Percentiles rank a stretch among this genome's conserved stretches.
These are phyloP conservation scores for Panonychus citri DNA, from an alignment of 1,140 invertebrate species.

Conservation along the genomic window DNA sequence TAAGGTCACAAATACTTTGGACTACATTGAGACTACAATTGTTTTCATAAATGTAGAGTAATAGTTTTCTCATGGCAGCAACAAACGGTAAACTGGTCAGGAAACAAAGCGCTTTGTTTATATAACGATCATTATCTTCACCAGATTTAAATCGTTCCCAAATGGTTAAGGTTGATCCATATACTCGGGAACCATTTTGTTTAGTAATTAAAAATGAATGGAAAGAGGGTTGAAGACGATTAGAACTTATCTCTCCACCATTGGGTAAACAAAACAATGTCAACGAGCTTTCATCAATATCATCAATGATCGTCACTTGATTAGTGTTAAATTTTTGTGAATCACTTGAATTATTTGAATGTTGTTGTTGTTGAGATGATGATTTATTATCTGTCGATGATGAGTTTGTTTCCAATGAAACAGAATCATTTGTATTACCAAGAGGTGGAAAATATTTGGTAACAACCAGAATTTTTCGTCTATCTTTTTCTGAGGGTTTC, in stretches of 20 bases:
- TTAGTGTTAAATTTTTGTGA: background rate
- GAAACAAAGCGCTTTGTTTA: background rate
- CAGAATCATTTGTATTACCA: background rate
- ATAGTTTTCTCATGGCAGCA: background rate
- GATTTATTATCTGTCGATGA: no score
- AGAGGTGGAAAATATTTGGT: background rate
- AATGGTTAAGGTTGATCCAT: constrained; percentile 32
- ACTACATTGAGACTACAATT: background rate
- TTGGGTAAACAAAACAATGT: constrained; percentile 8
- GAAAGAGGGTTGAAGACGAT: constrained; percentile 40
- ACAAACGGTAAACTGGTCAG: constrained; percentile 1
- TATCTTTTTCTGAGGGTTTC: background rate
- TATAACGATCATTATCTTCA: background rate
- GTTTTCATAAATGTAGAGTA: constrained; percentile 3
- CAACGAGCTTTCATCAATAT: constrained; percentile 10
- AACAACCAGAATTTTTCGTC: background rate
- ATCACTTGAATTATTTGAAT: background rate
- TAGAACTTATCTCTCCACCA: background rate
- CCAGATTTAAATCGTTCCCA: constrained; percentile 1
- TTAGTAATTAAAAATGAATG: constrained; percentile 91
- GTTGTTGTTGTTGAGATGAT: no score
- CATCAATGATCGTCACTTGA: background rate
- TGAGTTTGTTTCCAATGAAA: background rate
- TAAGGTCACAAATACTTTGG: constrained; percentile 1
- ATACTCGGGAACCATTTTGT: constrained; percentile 77